phyloP scores from a whole-genome alignment of 2,797 vertebrate species.

The Sardinella longiceps region DNA sequence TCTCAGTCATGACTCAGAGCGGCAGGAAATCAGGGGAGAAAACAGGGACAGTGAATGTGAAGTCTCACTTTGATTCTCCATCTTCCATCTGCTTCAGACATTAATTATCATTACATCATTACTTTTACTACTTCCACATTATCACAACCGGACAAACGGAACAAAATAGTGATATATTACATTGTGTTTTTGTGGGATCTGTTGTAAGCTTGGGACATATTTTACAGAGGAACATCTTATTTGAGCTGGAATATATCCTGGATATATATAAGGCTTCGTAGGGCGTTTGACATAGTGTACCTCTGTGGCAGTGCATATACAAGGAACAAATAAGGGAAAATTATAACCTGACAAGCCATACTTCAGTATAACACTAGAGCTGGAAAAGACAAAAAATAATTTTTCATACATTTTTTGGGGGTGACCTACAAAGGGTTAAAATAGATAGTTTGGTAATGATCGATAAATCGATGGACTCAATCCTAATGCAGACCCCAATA shows the following conservation, averaged over 20 bases:
- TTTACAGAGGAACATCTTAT: neutral
- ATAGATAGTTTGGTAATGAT: too few relatives aligned
- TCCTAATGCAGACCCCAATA: too few relatives aligned
- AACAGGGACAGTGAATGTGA: neutral
- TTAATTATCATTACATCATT: neutral
- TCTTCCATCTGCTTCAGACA: neutral
- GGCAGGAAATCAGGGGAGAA: neutral
- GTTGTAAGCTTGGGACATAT: neutral
- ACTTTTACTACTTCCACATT: neutral
- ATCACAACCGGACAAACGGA: neutral
- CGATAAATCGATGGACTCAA: too few relatives aligned
- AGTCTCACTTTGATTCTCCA: neutral
- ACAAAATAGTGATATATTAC: neutral
- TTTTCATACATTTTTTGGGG: too few relatives aligned
- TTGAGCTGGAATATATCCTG: too few relatives aligned
- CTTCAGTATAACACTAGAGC: too few relatives aligned
- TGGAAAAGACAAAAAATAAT: too few relatives aligned
- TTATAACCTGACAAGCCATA: too few relatives aligned
- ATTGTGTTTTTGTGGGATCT: neutral
- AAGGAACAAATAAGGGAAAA: too few relatives aligned
- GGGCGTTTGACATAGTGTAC: neutral
- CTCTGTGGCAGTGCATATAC: neutral
- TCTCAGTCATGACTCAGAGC: constrained; percentile 6
- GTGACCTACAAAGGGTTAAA: too few relatives aligned
- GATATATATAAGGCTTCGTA: too few relatives aligned